Evolutionary conservation across 2,888 invertebrate genomes (phyloP).

Genomic region (Phymatocera aterrima): DNA sequence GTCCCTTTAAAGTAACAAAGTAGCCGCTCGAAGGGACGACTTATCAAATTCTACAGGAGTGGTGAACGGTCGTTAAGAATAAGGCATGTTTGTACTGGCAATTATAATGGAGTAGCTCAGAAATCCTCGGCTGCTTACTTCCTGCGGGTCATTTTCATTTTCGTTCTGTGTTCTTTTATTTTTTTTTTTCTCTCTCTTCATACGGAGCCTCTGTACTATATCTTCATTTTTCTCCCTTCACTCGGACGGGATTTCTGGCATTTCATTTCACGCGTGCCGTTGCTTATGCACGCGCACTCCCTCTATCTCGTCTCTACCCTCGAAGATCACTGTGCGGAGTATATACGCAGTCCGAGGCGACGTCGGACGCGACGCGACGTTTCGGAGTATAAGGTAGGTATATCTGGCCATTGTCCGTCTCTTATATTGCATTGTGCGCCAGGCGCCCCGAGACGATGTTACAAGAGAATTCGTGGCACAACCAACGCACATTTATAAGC

Average conservation of each 20-base stretch:
- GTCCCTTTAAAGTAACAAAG: slow-evolving; percentile 40
- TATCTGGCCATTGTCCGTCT: slow-evolving; percentile 29
- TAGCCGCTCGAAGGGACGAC: slow-evolving; percentile 29
- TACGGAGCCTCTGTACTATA: background rate
- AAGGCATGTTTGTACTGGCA: slow-evolving; percentile 4
- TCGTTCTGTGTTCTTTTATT: background rate
- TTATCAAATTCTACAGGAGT: slow-evolving; percentile 22
- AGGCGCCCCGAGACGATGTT: slow-evolving; percentile 12
- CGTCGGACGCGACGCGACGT: no score
- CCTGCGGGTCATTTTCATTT: background rate
- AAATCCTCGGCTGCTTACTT: slow-evolving; percentile 8
- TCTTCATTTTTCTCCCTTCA: background rate
- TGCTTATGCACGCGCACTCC: slow-evolving; percentile 9
- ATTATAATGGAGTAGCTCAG: slow-evolving; percentile 7
- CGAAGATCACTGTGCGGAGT: no score
- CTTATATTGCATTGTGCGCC: slow-evolving; percentile 27
- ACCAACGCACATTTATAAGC: slow-evolving; percentile 22
- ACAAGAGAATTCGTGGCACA: slow-evolving; percentile 32
- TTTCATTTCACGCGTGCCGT: slow-evolving; percentile 21
- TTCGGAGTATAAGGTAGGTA: background rate
- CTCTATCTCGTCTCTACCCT: background rate
- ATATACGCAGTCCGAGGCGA: no score
- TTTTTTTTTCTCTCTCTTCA: background rate
- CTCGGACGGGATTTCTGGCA: background rate
- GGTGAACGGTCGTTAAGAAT: slow-evolving; percentile 3